Percentiles rank a stretch among this genome's conserved stretches.
Evolutionary conservation across 2,113 vertebrate species (phyloP).

Genomic region (Otocyon megalotis): DNA sequence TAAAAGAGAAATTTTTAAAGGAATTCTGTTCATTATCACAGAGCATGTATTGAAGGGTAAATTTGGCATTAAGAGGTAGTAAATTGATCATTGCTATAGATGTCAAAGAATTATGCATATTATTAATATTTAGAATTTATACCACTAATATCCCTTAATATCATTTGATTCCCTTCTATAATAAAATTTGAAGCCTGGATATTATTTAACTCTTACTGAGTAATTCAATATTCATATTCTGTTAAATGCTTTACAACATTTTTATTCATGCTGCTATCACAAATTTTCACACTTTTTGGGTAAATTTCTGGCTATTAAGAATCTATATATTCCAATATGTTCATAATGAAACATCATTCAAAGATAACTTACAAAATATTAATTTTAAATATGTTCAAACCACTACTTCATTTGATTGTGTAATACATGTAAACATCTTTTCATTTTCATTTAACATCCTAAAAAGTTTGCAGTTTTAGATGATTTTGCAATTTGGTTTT

Average conservation of each 20-base stretch:
- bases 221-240: neutral
- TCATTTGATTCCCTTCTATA: neutral
- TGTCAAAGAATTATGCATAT: neutral
- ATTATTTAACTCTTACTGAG: neutral
- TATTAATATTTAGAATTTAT: neutral
- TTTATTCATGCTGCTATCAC: neutral
- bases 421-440: neutral
- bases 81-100: neutral
- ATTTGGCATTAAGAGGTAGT: neutral
- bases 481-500: conserved; percentile 48
- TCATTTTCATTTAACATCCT: conserved; percentile 10
- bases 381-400: neutral
- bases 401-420: neutral
- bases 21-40: neutral
- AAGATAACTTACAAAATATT: neutral
- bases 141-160: neutral
- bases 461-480: conserved; percentile 12
- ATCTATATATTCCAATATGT: neutral
- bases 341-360: neutral
- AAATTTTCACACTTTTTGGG: neutral
- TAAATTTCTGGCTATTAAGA: neutral
- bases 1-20: neutral
- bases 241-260: neutral
- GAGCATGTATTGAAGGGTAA: neutral
- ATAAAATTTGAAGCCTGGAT: neutral